These are phyloP conservation scores for Epinotia brunnichana DNA, from an alignment of 2,888 invertebrate genomes.

Conservation along the genomic window DNA sequence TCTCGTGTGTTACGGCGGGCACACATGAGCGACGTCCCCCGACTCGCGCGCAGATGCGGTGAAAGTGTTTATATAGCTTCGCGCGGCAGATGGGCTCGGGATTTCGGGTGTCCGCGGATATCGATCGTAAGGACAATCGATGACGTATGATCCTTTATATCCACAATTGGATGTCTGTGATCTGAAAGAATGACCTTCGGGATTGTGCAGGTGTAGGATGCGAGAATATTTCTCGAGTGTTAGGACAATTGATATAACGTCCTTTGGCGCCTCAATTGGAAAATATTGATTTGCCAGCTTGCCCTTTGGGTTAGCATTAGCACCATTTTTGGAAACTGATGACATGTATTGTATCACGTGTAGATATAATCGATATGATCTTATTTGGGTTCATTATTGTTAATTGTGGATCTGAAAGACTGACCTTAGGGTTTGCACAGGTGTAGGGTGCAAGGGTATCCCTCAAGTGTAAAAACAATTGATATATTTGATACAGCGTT, in stretches of 20 bases:
- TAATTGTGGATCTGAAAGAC: too few relatives aligned
- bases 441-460: too few relatives aligned
- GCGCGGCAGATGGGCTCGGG: conserved; percentile 57
- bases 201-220: background rate
- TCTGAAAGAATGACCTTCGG: background rate
- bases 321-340: too few relatives aligned
- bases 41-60: conserved; percentile 73
- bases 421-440: too few relatives aligned
- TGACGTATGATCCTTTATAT: background rate
- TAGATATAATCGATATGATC: too few relatives aligned
- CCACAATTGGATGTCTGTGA: background rate
- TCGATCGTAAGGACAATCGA: conserved; percentile 44
- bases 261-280: too few relatives aligned
- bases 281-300: too few relatives aligned
- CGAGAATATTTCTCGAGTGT: background rate
- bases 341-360: too few relatives aligned
- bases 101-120: conserved; percentile 53
- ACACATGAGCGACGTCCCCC: conserved; percentile 65
- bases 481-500: too few relatives aligned
- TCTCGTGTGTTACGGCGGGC: conserved; percentile 65
- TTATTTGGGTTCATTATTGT: too few relatives aligned
- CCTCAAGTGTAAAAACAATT: too few relatives aligned
- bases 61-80: conserved; percentile 82
- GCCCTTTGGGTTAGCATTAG: too few relatives aligned
- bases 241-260: background rate